Percentiles rank a stretch among this genome's conserved stretches.
These are phyloP conservation scores for Hemicrepidius hirtus DNA, from an alignment of 2,888 invertebrate genomes.

Conservation along the genomic window DNA sequence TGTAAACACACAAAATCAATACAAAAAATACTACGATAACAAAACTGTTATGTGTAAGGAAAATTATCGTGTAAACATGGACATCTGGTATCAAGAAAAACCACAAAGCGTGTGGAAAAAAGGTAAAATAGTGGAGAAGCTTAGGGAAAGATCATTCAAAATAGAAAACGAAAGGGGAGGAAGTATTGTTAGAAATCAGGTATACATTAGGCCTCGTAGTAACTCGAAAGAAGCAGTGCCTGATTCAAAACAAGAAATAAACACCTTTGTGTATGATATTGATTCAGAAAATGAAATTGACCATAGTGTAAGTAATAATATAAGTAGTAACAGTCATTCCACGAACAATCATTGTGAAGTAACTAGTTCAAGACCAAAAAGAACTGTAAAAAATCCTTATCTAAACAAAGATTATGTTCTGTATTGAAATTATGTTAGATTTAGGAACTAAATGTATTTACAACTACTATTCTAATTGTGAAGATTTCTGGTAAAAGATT, in stretches of 20 bases:
- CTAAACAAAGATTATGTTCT: no score
- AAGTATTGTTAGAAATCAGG: neutral
- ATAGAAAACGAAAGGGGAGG: neutral
- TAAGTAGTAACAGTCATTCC: no score
- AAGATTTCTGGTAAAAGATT: no score
- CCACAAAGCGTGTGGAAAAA: conserved; percentile 19
- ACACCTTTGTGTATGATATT: no score
- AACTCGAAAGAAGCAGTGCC: neutral
- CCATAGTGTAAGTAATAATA: no score
- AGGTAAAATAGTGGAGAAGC: neutral
- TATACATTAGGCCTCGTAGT: neutral
- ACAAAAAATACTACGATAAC: conserved; percentile 19
- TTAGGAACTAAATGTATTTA: no score
- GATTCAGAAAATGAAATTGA: no score
- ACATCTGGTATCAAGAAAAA: conserved; percentile 7
- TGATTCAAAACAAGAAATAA: no score
- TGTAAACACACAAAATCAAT: neutral
- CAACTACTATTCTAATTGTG: no score
- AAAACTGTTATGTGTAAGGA: conserved; percentile 1
- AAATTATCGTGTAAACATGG: neutral
- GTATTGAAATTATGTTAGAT: neutral
- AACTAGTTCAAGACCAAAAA: no score
- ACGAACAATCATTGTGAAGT: no score
- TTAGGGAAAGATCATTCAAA: neutral
- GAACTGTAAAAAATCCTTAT: no score